Percentiles rank a stretch among this genome's conserved stretches.
Conservation (phyloP, 2,888 invertebrate species). For the Brachyptera risi region DNA sequence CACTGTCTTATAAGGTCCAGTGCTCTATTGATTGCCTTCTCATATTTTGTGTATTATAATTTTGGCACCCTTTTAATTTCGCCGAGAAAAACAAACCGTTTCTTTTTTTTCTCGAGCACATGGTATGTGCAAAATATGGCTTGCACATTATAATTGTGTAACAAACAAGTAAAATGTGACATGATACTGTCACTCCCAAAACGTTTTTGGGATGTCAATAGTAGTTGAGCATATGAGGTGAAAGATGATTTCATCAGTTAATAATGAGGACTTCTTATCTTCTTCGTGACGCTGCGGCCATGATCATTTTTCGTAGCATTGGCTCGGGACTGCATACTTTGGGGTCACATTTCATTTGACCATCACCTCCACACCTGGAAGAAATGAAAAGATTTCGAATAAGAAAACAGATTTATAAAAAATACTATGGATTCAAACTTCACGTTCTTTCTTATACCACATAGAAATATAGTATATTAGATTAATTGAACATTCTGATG, state of each 20-base stretch:
- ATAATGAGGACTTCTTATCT: no score
- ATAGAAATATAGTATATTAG: no score
- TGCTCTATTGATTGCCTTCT: background rate
- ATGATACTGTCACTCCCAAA: slow-evolving; percentile 1
- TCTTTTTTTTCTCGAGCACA: background rate
- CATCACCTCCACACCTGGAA: slow-evolving; percentile 84
- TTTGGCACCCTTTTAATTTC: slow-evolving; percentile 28
- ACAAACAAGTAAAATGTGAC: no score
- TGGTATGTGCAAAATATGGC: slow-evolving; percentile 17
- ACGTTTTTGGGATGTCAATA: slow-evolving; percentile 5
- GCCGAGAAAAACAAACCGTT: background rate
- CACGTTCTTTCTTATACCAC: no score
- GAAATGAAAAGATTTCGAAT: slow-evolving; percentile 17
- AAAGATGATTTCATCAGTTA: background rate
- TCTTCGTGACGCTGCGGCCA: slow-evolving; percentile 54
- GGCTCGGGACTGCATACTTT: slow-evolving; percentile 86
- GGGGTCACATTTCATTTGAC: slow-evolving; percentile 93
- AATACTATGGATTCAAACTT: no score
- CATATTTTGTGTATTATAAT: slow-evolving; percentile 23
- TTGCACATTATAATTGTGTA: background rate
- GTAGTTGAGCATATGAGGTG: slow-evolving; percentile 22
- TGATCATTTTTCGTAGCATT: slow-evolving; percentile 86
- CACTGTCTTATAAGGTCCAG: slow-evolving; percentile 20
- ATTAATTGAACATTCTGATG: no score
- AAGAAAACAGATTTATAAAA: no score